phyloP scores from a whole-genome alignment of 2,113 vertebrate species.

The Anoplopoma fimbria region DNA sequence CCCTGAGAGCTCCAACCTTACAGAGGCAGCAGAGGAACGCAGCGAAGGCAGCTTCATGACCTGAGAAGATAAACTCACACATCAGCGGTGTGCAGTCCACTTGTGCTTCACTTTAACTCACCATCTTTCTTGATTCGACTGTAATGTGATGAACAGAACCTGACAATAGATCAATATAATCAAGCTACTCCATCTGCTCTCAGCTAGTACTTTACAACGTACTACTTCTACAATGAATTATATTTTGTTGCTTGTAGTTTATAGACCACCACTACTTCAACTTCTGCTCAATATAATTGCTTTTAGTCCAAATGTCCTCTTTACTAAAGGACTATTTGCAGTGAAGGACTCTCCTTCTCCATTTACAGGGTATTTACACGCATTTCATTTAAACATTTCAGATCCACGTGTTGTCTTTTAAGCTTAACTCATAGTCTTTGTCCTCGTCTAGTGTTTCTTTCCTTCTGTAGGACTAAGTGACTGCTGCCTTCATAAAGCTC shows the following conservation, averaged over 20 bases:
- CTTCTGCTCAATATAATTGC: not conserved
- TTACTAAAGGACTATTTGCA: not conserved
- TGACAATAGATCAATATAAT: not conserved
- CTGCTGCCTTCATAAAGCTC: not conserved
- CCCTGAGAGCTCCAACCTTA: slow-evolving; percentile 91
- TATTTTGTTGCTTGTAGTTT: not conserved
- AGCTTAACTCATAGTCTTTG: not conserved
- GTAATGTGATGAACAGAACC: not conserved
- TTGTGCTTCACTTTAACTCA: not conserved
- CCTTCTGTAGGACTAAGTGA: not conserved
- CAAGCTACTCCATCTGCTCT: not conserved
- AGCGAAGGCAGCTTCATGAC: slow-evolving; percentile 96
- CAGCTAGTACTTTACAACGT: not conserved
- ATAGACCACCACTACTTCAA: not conserved
- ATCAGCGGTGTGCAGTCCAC: not conserved
- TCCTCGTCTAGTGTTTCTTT: not conserved
- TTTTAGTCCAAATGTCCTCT: not conserved
- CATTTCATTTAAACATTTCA: not conserved
- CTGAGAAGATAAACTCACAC: slow-evolving; percentile 74
- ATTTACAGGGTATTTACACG: not conserved
- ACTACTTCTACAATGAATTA: not conserved
- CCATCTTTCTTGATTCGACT: not conserved
- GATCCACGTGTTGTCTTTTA: not conserved
- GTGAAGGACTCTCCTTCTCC: not conserved
- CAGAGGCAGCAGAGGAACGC: slow-evolving; percentile 97